These are phyloP conservation scores for Lampris incognitus DNA, from an alignment of 2,113 vertebrate species.

Conservation along the genomic window DNA sequence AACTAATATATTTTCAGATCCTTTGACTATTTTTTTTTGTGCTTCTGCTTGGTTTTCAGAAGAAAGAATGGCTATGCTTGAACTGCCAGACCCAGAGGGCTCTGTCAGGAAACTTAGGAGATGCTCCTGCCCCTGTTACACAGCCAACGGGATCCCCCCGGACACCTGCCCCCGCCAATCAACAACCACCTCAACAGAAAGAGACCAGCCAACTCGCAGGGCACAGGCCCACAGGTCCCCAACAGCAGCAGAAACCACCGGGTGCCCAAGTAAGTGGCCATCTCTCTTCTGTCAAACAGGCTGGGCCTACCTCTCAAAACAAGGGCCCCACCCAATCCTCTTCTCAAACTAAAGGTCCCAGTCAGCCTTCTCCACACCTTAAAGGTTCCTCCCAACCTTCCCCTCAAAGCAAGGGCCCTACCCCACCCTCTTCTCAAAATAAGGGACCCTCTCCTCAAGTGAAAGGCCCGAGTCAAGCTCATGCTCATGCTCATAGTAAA, in stretches of 20 bases:
- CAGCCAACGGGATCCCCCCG: slow-evolving; percentile 83
- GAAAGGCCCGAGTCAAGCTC: slow-evolving; percentile 54
- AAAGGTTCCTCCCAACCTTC: slow-evolving; percentile 66
- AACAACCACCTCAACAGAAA: slow-evolving; percentile 78
- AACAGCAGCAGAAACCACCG: slow-evolving; percentile 79
- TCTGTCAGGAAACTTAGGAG: slow-evolving; percentile 92
- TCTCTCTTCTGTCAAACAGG: slow-evolving; percentile 82
- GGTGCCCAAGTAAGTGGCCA: slow-evolving; percentile 82
- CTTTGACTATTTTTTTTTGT: slow-evolving; percentile 38
- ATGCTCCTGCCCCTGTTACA: slow-evolving; percentile 82
- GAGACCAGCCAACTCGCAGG: slow-evolving; percentile 76
- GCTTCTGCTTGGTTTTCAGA: slow-evolving; percentile 85
- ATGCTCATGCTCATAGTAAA: slow-evolving; percentile 64
- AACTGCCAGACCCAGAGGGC: slow-evolving; percentile 99
- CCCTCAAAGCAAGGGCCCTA: slow-evolving; percentile 76
- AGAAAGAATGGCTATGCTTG: slow-evolving; percentile 98
- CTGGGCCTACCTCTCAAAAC: slow-evolving; percentile 78
- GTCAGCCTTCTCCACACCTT: slow-evolving; percentile 77
- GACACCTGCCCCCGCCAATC: slow-evolving; percentile 76
- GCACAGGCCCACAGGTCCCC: slow-evolving; percentile 73
- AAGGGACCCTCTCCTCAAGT: slow-evolving; percentile 29
- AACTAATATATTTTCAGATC: neutral
- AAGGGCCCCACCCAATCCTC: slow-evolving; percentile 56
- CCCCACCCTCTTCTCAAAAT: slow-evolving; percentile 49
- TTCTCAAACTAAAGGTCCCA: slow-evolving; percentile 78